phyloP scores from a whole-genome alignment of 2,797 vertebrate species.

The Pteronotus mesoamericanus region DNA sequence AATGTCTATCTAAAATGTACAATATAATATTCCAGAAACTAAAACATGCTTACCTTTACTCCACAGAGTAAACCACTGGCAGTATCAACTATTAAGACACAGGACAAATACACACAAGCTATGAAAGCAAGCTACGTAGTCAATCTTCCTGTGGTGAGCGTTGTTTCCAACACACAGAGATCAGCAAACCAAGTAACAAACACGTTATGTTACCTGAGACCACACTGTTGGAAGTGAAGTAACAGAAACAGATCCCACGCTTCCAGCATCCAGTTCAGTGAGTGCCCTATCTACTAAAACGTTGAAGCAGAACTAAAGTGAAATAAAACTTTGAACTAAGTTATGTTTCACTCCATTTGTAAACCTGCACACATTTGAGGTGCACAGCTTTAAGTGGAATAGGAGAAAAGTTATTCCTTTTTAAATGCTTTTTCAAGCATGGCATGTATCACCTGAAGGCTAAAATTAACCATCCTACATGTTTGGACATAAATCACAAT shows the following conservation, averaged over 20 bases:
- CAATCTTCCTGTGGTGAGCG: slow-evolving; percentile 65
- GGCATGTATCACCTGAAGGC: neutral
- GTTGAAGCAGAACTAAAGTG: slow-evolving; percentile 58
- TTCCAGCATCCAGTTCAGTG: slow-evolving; percentile 60
- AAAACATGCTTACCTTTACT: slow-evolving; percentile 75
- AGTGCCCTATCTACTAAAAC: slow-evolving; percentile 61
- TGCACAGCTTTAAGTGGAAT: neutral
- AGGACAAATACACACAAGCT: slow-evolving; percentile 68
- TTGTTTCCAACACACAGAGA: slow-evolving; percentile 56
- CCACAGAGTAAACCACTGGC: slow-evolving; percentile 74
- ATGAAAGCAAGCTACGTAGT: slow-evolving; percentile 68
- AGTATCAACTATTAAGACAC: slow-evolving; percentile 72
- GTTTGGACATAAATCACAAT: neutral
- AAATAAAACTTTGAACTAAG: slow-evolving; percentile 47
- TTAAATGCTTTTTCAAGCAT: slow-evolving; percentile 2
- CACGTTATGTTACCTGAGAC: slow-evolving; percentile 66
- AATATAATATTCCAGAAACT: slow-evolving; percentile 67
- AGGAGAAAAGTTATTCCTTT: slow-evolving; percentile 1
- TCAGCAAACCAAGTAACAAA: slow-evolving; percentile 67
- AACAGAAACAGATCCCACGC: slow-evolving; percentile 65
- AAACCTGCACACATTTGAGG: slow-evolving; percentile 18
- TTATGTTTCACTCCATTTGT: slow-evolving; percentile 46
- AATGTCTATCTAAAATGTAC: slow-evolving; percentile 44
- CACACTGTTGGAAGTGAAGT: slow-evolving; percentile 65
- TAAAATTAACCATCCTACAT: slow-evolving; percentile 25